phyloP scores from a whole-genome alignment of 2,888 invertebrate species.

The Cheilosia vernalis region DNA sequence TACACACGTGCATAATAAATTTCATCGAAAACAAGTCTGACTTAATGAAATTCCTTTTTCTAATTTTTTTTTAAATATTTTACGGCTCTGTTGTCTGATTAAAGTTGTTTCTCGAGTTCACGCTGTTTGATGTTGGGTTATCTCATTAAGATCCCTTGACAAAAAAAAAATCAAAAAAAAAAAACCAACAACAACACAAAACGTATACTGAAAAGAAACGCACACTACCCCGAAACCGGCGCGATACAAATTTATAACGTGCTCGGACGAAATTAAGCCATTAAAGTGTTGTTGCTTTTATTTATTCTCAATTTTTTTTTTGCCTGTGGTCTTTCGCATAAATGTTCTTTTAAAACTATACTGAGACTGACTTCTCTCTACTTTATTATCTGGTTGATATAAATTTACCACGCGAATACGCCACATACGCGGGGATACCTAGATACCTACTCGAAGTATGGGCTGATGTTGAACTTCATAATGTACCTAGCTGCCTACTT shows the following conservation, averaged over 20 bases:
- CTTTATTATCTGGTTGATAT: conserved; percentile 15
- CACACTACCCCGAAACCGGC: conserved; percentile 40
- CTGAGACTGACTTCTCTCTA: conserved; percentile 41
- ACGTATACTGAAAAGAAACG: conserved; percentile 19
- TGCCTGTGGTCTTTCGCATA: conserved; percentile 28
- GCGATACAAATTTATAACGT: conserved; percentile 68
- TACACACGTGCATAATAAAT: conserved; percentile 21
- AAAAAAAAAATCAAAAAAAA: conserved; percentile 33
- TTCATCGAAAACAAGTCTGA: conserved; percentile 66
- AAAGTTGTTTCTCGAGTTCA: conserved; percentile 67
- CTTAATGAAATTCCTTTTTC: conserved; percentile 66
- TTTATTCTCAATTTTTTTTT: conserved; percentile 32
- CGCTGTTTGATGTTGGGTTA: conserved; percentile 67
- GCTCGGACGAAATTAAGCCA: conserved; percentile 69
- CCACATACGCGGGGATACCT: too few species aligned
- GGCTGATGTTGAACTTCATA: conserved; percentile 2
- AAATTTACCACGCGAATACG: conserved; percentile 20
- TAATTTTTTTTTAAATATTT: conserved; percentile 66
- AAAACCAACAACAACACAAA: conserved; percentile 5
- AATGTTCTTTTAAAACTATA: conserved; percentile 52
- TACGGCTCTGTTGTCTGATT: conserved; percentile 65
- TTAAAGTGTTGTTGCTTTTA: conserved; percentile 65
- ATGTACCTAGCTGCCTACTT: neutral
- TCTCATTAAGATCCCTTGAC: conserved; percentile 65
- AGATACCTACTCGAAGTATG: too few species aligned